Conservation (phyloP, 2,797 vertebrate genomes). For the Malacoctenus gilli region DNA sequence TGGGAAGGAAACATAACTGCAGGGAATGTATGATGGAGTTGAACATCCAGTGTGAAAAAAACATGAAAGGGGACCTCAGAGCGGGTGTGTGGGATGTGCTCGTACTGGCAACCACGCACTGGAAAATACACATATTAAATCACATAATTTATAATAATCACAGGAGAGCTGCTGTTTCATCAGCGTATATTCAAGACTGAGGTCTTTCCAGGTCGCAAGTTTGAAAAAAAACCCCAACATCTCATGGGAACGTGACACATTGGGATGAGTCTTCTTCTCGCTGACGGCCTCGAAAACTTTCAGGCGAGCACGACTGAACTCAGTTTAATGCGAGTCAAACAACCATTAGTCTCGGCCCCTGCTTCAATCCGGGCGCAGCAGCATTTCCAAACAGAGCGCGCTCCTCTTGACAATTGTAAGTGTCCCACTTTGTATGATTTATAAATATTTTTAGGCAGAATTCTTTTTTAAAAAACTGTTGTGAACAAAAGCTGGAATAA, state of each 20-base stretch:
- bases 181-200: neutral
- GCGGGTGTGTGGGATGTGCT: constrained; percentile 21
- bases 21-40: constrained; percentile 60
- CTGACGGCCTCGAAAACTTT: constrained; percentile 31
- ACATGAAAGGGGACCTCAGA: constrained; percentile 45
- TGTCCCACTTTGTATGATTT: neutral
- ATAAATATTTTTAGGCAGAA: constrained; percentile 19
- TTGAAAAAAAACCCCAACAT: too few species aligned
- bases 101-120: constrained; percentile 21
- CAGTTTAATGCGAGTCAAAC: constrained; percentile 43
- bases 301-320: constrained; percentile 32
- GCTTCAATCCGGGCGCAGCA: constrained; percentile 23
- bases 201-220: constrained; percentile 24
- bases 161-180: neutral
- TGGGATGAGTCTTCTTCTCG: constrained; percentile 26
- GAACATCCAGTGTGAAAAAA: constrained; percentile 52
- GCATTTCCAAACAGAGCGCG: constrained; percentile 27
- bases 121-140: constrained; percentile 18
- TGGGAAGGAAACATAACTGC: constrained; percentile 61
- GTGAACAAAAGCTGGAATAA: constrained; percentile 2
- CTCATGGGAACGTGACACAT: constrained; percentile 30
- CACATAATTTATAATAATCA: constrained; percentile 2
- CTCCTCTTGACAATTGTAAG: constrained; percentile 10
- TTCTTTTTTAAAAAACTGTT: constrained; percentile 18
- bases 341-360: constrained; percentile 31